Percentiles rank a stretch among this genome's conserved stretches.
Conservation (phyloP, 2,888 invertebrate species). For the Bruchidius siliquastri region DNA sequence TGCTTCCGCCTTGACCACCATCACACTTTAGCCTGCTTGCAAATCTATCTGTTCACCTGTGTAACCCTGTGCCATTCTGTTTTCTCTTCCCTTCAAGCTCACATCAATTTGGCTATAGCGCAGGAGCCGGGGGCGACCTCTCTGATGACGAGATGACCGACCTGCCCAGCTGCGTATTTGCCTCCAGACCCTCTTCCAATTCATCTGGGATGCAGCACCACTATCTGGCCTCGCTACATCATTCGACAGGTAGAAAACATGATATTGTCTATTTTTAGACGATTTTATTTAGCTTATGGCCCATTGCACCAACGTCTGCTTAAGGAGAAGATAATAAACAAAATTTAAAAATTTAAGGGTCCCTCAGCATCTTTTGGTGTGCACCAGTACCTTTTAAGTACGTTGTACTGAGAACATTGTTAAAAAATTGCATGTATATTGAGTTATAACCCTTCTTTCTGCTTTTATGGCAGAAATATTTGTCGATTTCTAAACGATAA, state of each 20-base stretch:
- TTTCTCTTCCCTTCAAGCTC: constrained; percentile 33
- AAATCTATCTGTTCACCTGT: constrained; percentile 15
- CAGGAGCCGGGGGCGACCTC: constrained; percentile 43
- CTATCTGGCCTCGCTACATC: constrained; percentile 42
- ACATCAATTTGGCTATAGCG: constrained; percentile 43
- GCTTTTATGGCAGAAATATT: too few relatives aligned
- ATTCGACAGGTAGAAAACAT: constrained; percentile 39
- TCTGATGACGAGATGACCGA: constrained; percentile 64
- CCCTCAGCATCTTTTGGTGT: too few relatives aligned
- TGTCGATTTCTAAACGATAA: too few relatives aligned
- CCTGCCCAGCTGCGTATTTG: constrained; percentile 79
- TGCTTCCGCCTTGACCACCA: background rate
- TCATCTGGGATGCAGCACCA: constrained; percentile 40
- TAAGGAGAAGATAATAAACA: too few relatives aligned
- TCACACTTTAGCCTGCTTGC: background rate
- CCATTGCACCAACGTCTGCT: too few relatives aligned
- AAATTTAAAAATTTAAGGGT: too few relatives aligned
- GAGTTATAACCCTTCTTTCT: too few relatives aligned
- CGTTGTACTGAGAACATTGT: too few relatives aligned
- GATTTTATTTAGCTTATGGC: too few relatives aligned
- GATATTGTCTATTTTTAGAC: too few relatives aligned
- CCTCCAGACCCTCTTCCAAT: constrained; percentile 48
- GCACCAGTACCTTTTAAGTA: too few relatives aligned
- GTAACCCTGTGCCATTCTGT: constrained; percentile 21
- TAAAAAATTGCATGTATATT: too few relatives aligned